Conservation (phyloP, 1,140 invertebrate species). For the Charaxes varanes region DNA sequence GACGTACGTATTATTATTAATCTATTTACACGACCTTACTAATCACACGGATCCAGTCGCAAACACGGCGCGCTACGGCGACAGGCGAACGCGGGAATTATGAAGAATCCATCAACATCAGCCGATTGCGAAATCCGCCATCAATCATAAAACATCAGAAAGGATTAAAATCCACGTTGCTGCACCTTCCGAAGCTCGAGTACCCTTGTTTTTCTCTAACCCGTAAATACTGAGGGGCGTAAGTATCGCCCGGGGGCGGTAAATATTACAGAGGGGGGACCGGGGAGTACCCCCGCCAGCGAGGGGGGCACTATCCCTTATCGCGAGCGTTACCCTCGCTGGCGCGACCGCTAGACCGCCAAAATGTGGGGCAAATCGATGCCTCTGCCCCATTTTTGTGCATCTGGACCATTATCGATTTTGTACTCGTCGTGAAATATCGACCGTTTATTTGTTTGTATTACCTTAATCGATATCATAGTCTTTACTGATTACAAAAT, state of each 20-base stretch:
- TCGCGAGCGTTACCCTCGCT: constrained; percentile 71
- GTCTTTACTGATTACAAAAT: too few relatives aligned
- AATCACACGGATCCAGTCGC: constrained; percentile 39
- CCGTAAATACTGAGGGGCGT: constrained; percentile 73
- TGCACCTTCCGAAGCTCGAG: constrained; percentile 71
- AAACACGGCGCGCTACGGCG: constrained; percentile 36
- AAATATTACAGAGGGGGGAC: constrained; percentile 68
- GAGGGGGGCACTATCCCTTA: constrained; percentile 69
- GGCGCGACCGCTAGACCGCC: constrained; percentile 62
- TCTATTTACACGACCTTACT: constrained; percentile 25
- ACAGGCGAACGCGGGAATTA: constrained; percentile 41
- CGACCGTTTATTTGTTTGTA: constrained; percentile 28
- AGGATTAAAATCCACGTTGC: constrained; percentile 74
- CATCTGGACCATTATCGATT: constrained; percentile 72
- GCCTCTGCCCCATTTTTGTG: constrained; percentile 69
- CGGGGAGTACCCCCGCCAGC: constrained; percentile 45
- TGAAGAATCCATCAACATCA: constrained; percentile 69
- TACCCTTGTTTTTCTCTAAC: constrained; percentile 74
- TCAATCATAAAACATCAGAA: constrained; percentile 74
- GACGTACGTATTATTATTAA: constrained; percentile 12
- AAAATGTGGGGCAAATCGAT: constrained; percentile 73
- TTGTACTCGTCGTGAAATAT: constrained; percentile 37
- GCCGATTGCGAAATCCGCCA: constrained; percentile 68
- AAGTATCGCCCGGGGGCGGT: constrained; percentile 70
- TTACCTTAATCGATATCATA: not conserved